Base-by-base conservation (phyloP, 2,113 vertebrate species). In the Tursiops truncatus region DNA sequence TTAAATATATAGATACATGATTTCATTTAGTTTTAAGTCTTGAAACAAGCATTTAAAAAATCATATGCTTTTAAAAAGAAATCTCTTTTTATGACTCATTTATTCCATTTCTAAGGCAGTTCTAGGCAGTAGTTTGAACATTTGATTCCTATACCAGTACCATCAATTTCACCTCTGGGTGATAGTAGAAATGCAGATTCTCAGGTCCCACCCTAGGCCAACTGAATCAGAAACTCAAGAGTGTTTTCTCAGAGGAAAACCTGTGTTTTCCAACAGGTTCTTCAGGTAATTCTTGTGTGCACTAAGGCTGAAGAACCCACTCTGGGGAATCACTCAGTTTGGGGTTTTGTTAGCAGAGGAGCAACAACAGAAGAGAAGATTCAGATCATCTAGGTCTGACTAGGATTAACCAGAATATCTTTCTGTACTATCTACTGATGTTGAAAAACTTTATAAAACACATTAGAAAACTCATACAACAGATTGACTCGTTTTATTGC, bases 31-130 rank as follows among this genome's bases (percentile, higher is more conserved):
- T 89, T 89, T 84, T 33, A 53, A 53, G 20, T 68, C 63, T 89
- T 76, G 21, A 89, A 95, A 67, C 79, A 74, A 84, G 44, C 33
- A 80, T 91, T 91, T 87, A 53, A 74, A 92, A 74, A 47, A 58
- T 21, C 26, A 38, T 76, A 53, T 63, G 7, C 6, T 89, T 63
- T 38, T 47, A 50, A 50, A 50, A 63, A 50, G 3, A 50, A 84
- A 20, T n/a, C 28, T 85, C 25, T 85, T 25, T 92, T 77, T n/a
- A 60, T 92, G 77, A 84, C 36, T 77, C 20, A 13, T 71, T 58
- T 38, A 33, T 18, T 10, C 44, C 26, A n/a, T 74, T 90, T 80
- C 73, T 93, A 67, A 86, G 94, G 65, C 73, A 28, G 12, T 50
- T 95, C 38, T 80, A 6, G 80, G 38, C 58, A 62, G 25, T 84